Evolutionary conservation across 2,797 vertebrate species (phyloP).

Genomic region (Natrix natrix): DNA sequence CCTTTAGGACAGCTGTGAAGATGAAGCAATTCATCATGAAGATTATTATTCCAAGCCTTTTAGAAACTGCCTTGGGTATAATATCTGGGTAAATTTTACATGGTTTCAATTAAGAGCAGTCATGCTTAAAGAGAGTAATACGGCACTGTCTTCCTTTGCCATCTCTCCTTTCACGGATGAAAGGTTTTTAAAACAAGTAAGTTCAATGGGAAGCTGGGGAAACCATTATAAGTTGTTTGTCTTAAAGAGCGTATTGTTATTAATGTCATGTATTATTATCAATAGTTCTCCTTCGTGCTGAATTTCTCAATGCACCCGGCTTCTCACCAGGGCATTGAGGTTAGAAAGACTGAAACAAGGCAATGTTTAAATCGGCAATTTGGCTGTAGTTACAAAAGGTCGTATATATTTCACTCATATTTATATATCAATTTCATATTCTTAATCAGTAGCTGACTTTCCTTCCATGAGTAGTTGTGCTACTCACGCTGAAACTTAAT

Average conservation of each 20-base stretch:
- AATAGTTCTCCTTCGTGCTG: background rate
- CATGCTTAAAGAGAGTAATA: background rate
- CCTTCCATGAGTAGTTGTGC: slow-evolving; percentile 39
- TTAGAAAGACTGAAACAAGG: background rate
- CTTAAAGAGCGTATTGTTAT: background rate
- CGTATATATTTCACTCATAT: slow-evolving; percentile 9
- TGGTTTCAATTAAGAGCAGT: background rate
- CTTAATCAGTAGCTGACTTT: background rate
- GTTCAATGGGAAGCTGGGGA: background rate
- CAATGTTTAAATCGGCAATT: background rate
- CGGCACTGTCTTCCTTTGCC: background rate
- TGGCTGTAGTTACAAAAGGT: background rate
- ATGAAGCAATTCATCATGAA: slow-evolving; percentile 31
- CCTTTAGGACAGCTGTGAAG: background rate
- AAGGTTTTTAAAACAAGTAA: background rate
- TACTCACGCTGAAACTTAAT: background rate
- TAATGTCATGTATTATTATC: background rate
- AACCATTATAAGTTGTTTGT: background rate
- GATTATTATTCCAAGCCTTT: background rate
- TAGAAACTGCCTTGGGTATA: background rate
- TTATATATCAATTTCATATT: background rate
- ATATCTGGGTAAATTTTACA: background rate
- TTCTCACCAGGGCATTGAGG: background rate
- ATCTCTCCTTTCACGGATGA: background rate
- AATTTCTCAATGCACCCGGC: background rate